Base-by-base conservation (phyloP, 2,888 invertebrate species). In the Megamerina dolium region DNA sequence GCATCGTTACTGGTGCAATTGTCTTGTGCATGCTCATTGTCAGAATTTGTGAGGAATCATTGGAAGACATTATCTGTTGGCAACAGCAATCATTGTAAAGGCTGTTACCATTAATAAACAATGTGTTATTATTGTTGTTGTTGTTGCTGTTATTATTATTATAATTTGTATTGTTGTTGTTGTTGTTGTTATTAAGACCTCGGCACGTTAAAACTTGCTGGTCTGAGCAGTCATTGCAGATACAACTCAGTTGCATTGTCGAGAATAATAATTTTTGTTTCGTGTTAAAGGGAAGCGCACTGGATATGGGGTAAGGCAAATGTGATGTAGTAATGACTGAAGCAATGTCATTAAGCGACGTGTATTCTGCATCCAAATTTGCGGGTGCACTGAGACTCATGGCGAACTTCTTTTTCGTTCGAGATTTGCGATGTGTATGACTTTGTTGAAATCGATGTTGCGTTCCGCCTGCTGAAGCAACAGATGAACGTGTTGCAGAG, bases 151-250 rank as follows among this genome's bases (percentile, higher is more conserved):
- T 85, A 71, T 85, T 85, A 46, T n/a, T n/a, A 49, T 61, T 23
- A 8, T 6, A 8, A 8, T 6, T 10, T 23, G 23, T 23, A 46
- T 54, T 59, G 50, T 84, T 85, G 71, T 85, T 85, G 48, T 41
- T 59, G 53, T 59, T 64, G 48, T 58, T 64, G 47, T 85, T 85
- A 71, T 85, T 85, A 46, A 80, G 78, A 4, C 79, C 78, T 29
- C 85, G 76, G 60, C 85, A 86, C 34, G 79, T 74, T 51, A 76
- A 78, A 43, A 83, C 81, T 64, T 86, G 86, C 54, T 81, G 77
- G 50, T 81, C 81, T 26, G 77, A 76, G 70, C 85, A 86, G 31
- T 81, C 82, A 8, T 79, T 77, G 66, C 85, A 85, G 72, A 56
- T 46, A 27, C 52, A 77, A 56, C 37, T 35, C 14, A 34, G 27